Conservation (phyloP, 2,113 vertebrate genomes). For the Toxostoma redivivum region DNA sequence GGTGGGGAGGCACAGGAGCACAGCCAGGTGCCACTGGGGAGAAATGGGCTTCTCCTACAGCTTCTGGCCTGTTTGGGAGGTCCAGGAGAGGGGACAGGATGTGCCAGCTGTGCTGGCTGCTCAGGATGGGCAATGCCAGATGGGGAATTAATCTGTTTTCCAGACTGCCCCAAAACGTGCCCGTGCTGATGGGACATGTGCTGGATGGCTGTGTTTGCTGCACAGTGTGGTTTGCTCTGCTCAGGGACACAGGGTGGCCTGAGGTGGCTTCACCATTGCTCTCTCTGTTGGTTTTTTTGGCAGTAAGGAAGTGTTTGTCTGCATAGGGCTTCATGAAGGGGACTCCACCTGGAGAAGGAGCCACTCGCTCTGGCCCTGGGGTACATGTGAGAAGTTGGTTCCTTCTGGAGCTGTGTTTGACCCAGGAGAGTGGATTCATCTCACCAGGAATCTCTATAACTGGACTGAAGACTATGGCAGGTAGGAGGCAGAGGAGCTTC, state of each 20-base stretch:
- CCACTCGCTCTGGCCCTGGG: conserved; percentile 89
- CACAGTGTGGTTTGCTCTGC: neutral
- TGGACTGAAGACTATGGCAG: conserved; percentile 87
- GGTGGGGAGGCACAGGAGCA: conserved; percentile 32
- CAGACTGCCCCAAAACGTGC: neutral
- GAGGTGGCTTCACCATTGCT: neutral
- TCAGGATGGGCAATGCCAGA: neutral
- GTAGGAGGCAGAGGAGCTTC: neutral
- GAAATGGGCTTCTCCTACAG: neutral
- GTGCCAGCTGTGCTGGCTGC: neutral
- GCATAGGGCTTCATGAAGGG: conserved; percentile 92
- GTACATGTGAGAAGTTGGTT: conserved; percentile 89
- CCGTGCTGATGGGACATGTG: neutral
- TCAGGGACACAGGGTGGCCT: accelerated
- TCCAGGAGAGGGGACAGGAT: neutral
- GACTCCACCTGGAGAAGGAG: conserved; percentile 87
- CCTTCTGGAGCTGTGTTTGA: conserved; percentile 75
- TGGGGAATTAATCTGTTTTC: neutral
- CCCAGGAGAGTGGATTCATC: conserved; percentile 82
- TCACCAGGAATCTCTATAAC: conserved; percentile 86
- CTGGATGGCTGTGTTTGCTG: neutral
- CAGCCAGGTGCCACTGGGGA: neutral
- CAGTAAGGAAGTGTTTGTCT: conserved; percentile 88
- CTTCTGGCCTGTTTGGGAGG: neutral
- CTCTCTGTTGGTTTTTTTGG: neutral